Evolutionary conservation across 2,797 vertebrate species (phyloP).

Genomic region (Eremophila alpestris): DNA sequence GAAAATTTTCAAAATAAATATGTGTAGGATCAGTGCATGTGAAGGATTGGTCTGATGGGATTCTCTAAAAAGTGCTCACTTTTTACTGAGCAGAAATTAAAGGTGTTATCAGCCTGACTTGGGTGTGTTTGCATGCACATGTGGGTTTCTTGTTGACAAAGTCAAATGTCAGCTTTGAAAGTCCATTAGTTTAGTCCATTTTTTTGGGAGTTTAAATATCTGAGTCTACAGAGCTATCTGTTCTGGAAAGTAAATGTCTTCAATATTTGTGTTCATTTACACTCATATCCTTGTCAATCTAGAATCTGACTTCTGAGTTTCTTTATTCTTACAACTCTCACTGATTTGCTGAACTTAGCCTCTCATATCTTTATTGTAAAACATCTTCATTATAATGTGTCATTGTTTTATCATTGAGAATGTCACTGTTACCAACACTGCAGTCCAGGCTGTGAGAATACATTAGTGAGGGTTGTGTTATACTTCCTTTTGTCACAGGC

Average conservation of each 20-base stretch:
- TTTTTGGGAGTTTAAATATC: not conserved
- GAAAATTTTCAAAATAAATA: not conserved
- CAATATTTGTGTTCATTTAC: not conserved
- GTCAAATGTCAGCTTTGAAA: not conserved
- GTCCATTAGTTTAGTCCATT: not conserved
- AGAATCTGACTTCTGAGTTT: not conserved
- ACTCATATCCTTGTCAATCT: not conserved
- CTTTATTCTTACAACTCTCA: not conserved
- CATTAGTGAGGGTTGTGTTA: not conserved
- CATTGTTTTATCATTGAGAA: not conserved
- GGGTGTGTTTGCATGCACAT: not conserved
- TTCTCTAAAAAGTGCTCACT: not conserved
- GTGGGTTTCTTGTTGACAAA: not conserved
- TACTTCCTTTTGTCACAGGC: not conserved
- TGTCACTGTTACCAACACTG: not conserved
- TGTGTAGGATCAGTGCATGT: not conserved
- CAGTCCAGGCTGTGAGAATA: not conserved
- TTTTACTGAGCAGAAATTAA: not conserved
- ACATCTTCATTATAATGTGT: not conserved
- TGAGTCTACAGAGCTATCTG: not conserved
- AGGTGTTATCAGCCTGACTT: not conserved
- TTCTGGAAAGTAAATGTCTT: not conserved
- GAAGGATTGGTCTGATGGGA: not conserved
- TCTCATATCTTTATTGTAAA: not conserved
- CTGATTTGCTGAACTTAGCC: not conserved